Evolutionary conservation across 2,888 invertebrate genomes (phyloP).

Genomic region (Napeogenes sylphis): DNA sequence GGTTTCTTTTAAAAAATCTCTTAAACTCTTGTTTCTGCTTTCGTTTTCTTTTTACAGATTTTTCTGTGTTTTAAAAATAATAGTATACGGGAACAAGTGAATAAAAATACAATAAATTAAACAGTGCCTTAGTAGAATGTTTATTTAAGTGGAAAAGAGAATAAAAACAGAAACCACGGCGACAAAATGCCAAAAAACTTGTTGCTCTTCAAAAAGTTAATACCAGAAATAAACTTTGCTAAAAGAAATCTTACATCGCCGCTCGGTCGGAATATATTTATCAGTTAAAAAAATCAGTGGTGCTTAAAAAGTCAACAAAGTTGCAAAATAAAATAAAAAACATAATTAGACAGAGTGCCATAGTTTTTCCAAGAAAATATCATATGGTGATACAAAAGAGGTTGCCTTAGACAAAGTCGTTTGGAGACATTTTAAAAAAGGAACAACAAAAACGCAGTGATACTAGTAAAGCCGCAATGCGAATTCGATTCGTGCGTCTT

Average conservation of each 20-base stretch:
- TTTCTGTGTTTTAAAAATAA: constrained; percentile 44
- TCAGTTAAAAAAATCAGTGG: constrained; percentile 60
- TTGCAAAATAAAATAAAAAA: constrained; percentile 46
- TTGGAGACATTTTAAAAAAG: constrained; percentile 34
- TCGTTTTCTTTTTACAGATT: constrained; percentile 70
- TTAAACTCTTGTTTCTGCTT: constrained; percentile 63
- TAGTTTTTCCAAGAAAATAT: constrained; percentile 58
- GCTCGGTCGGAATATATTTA: constrained; percentile 65
- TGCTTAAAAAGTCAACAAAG: constrained; percentile 58
- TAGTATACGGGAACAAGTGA: constrained; percentile 68
- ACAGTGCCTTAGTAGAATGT: constrained; percentile 71
- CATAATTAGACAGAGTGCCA: constrained; percentile 52
- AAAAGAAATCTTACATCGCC: constrained; percentile 71
- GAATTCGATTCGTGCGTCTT: constrained; percentile 60
- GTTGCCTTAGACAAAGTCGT: constrained; percentile 74
- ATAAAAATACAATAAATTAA: constrained; percentile 49
- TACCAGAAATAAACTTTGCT: constrained; percentile 70
- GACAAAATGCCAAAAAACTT: constrained; percentile 76
- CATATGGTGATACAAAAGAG: constrained; percentile 54
- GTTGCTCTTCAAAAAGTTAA: constrained; percentile 72
- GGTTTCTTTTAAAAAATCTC: constrained; percentile 36
- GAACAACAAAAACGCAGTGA: constrained; percentile 49
- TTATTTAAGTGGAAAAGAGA: constrained; percentile 55
- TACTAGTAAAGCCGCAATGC: constrained; percentile 62
- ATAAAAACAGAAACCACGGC: constrained; percentile 60